phyloP scores from a whole-genome alignment of 2,888 invertebrate genomes.

The Gibbula magus region DNA sequence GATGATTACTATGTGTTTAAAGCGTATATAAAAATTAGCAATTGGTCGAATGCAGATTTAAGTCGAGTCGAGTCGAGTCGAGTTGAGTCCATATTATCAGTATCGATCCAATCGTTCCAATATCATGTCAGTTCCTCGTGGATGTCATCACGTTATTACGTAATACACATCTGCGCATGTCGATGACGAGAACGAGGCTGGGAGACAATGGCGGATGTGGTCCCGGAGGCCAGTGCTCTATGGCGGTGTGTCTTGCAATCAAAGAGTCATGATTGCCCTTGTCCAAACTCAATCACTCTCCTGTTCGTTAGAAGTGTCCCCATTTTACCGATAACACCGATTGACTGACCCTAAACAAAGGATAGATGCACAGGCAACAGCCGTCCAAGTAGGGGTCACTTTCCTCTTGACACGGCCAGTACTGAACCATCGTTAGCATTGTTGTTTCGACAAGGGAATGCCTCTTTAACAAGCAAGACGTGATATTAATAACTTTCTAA shows the following conservation, averaged over 20 bases:
- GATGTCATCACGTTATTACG: not conserved
- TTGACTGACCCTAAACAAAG: not conserved
- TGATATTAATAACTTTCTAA: conserved; percentile 18
- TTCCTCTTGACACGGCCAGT: not conserved
- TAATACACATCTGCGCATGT: not conserved
- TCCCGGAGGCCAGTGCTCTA: not conserved
- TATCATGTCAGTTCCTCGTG: not conserved
- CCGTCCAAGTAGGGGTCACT: not conserved
- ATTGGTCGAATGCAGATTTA: too few relatives aligned
- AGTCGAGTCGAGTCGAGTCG: too few relatives aligned
- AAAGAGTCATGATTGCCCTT: not conserved
- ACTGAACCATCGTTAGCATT: not conserved
- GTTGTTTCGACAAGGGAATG: not conserved
- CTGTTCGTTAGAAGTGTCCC: not conserved
- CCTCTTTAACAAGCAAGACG: not conserved
- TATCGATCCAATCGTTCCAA: too few relatives aligned
- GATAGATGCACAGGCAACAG: not conserved
- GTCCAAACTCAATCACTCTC: not conserved
- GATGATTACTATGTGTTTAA: too few relatives aligned
- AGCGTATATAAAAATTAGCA: too few relatives aligned
- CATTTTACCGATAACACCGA: not conserved
- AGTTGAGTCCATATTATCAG: too few relatives aligned
- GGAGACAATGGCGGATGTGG: not conserved
- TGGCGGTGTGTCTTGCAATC: not conserved
- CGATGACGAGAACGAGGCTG: not conserved